A percentile compares a stretch with the other conserved stretches of the same genome.
These are phyloP conservation scores for Rutilus rutilus DNA, from an alignment of 2,113 vertebrate species.

Conservation along the genomic window DNA sequence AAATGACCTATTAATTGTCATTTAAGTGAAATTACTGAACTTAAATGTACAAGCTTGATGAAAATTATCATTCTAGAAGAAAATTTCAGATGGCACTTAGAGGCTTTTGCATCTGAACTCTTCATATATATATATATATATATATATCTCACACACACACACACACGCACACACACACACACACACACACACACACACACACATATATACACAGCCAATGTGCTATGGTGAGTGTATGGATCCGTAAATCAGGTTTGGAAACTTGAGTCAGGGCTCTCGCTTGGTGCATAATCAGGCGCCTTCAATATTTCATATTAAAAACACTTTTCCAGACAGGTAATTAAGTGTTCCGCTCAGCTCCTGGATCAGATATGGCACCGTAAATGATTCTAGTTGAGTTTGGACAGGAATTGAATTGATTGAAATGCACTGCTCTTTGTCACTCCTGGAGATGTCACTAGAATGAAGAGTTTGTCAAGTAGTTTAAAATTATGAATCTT, in stretches of 20 bases:
- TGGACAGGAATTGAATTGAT: slow-evolving; percentile 63
- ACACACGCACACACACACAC: too few species aligned
- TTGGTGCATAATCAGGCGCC: slow-evolving; percentile 50
- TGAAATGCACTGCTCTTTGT: slow-evolving; percentile 55
- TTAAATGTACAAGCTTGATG: too few species aligned
- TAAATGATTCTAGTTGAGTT: slow-evolving; percentile 62
- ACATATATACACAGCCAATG: background rate
- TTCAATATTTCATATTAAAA: slow-evolving; percentile 63
- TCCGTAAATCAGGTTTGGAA: background rate
- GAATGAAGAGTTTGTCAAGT: slow-evolving; percentile 48
- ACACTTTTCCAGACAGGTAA: slow-evolving; percentile 63
- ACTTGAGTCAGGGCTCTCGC: slow-evolving; percentile 24
- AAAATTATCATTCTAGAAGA: too few species aligned
- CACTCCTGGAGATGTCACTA: slow-evolving; percentile 50
- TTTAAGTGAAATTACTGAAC: too few species aligned
- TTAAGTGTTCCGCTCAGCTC: slow-evolving; percentile 60
- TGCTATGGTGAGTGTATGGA: background rate
- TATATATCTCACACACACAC: too few species aligned
- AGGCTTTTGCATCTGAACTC: too few species aligned
- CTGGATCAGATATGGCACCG: slow-evolving; percentile 53
- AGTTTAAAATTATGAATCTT: background rate
- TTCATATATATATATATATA: too few species aligned
- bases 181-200: too few species aligned
- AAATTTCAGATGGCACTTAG: too few species aligned
- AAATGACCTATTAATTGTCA: too few species aligned